Percentiles rank a stretch among this genome's conserved stretches.
phyloP scores from a whole-genome alignment of 1,140 invertebrate genomes.

The Venturia canescens region DNA sequence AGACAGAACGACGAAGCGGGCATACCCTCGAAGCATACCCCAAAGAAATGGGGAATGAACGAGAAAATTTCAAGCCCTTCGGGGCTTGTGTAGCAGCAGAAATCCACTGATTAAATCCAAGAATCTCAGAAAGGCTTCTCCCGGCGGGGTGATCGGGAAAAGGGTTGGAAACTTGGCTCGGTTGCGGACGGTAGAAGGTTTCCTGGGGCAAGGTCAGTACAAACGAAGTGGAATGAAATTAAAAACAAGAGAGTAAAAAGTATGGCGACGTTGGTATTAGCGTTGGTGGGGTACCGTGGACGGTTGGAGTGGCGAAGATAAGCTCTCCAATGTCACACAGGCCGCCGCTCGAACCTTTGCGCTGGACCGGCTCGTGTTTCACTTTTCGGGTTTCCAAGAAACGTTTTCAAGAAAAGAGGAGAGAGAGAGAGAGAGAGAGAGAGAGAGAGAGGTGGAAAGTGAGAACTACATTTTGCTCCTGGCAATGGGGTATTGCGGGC shows the following conservation, averaged over 20 bases:
- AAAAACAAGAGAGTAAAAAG: neutral
- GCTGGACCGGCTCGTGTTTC: constrained; percentile 48
- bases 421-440: neutral
- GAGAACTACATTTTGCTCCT: neutral
- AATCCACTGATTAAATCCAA: too few species aligned
- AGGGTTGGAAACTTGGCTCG: too few species aligned
- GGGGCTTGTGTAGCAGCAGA: too few species aligned
- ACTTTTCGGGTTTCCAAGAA: constrained; percentile 52
- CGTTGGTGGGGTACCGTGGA: too few species aligned
- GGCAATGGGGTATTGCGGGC: constrained; percentile 7
- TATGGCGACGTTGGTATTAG: constrained; percentile 4
- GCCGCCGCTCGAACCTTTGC: constrained; percentile 18
- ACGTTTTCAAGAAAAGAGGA: constrained; percentile 27
- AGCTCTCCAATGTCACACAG: constrained; percentile 52
- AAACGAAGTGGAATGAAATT: neutral
- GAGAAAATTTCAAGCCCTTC: too few species aligned
- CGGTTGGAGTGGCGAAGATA: constrained; percentile 41
- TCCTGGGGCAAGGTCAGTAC: too few species aligned
- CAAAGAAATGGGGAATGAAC: too few species aligned
- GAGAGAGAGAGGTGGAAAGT: neutral
- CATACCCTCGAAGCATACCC: too few species aligned
- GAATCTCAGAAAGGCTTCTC: too few species aligned
- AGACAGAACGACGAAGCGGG: too few species aligned
- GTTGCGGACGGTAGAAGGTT: too few species aligned
- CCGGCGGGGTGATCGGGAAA: too few species aligned